These are phyloP conservation scores for Tetragnatha montana DNA, from an alignment of 2,888 invertebrate genomes.

Conservation along the genomic window DNA sequence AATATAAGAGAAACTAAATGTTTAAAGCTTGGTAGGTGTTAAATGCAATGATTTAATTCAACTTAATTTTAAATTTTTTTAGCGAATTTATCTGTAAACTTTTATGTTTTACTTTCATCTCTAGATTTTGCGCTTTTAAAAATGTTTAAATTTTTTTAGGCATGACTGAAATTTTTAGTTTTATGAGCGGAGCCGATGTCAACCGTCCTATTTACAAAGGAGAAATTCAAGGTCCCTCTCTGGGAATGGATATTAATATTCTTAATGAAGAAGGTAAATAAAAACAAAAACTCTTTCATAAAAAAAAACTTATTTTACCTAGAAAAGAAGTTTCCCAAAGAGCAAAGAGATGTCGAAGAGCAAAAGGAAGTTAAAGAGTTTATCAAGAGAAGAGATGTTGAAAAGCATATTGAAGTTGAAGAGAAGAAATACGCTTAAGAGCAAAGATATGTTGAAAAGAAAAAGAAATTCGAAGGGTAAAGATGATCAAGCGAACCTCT, in stretches of 20 bases:
- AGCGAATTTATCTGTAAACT: no score
- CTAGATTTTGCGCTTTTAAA: not conserved
- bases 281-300: no score
- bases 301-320: no score
- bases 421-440: not conserved
- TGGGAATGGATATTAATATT: slow-evolving; percentile 79
- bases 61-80: no score
- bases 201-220: slow-evolving; percentile 79
- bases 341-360: no score
- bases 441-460: not conserved
- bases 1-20: no score
- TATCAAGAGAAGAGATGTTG: no score
- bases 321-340: no score
- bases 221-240: slow-evolving; percentile 78
- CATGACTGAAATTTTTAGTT: slow-evolving; percentile 43
- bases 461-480: not conserved
- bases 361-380: no score
- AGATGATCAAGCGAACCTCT: not conserved
- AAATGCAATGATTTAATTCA: no score
- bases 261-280: slow-evolving; percentile 76
- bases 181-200: slow-evolving; percentile 76
- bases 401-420: no score
- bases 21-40: no score
- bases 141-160: not conserved
- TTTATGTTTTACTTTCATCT: not conserved